phyloP scores from a whole-genome alignment of 2,888 invertebrate genomes.

The Idaea dimidiata region DNA sequence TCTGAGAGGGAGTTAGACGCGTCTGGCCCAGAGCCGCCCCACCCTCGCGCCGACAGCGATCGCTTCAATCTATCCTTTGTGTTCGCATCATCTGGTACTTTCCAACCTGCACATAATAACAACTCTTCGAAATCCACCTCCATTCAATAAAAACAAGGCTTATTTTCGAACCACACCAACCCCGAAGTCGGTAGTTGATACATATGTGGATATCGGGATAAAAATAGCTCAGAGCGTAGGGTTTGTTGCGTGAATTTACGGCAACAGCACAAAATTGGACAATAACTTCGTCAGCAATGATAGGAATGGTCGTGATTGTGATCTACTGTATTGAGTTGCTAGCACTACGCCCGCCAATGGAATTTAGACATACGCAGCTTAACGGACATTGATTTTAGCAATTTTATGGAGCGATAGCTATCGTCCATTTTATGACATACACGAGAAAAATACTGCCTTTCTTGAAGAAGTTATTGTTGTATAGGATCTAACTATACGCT shows the following conservation, averaged over 20 bases:
- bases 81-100: conserved; percentile 88
- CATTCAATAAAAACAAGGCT: background rate
- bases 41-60: conserved; percentile 80
- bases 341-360: background rate
- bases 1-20: conserved; percentile 84
- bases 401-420: background rate
- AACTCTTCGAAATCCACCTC: conserved; percentile 5
- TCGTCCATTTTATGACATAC: background rate
- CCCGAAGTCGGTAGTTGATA: conserved; percentile 15
- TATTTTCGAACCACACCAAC: background rate
- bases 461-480: background rate
- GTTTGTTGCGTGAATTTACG: conserved; percentile 33
- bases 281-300: conserved; percentile 33
- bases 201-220: conserved; percentile 27
- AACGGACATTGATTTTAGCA: background rate
- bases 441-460: background rate
- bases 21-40: conserved; percentile 81
- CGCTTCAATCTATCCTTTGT: conserved; percentile 82
- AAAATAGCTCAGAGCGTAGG: conserved; percentile 34
- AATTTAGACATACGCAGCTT: background rate
- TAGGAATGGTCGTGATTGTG: conserved; percentile 30
- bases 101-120: conserved; percentile 84
- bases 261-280: conserved; percentile 29
- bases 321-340: conserved; percentile 24
- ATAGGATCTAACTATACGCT: background rate